phyloP scores from a whole-genome alignment of 1,140 invertebrate genomes.

The Pemphigus obesinymphae region DNA sequence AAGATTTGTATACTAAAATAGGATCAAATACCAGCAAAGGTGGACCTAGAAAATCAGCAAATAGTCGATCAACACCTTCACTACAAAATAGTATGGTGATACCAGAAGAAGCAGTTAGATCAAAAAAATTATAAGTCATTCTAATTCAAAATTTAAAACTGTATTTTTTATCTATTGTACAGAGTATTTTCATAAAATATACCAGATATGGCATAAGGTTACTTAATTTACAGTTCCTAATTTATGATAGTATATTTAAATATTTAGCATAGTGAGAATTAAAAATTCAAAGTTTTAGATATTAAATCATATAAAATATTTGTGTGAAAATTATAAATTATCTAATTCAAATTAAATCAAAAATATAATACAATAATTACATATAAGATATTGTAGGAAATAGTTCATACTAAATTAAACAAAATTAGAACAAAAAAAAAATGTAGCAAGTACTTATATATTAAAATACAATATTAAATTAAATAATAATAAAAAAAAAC shows the following conservation, averaged over 20 bases:
- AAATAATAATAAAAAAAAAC: not conserved
- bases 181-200: not conserved
- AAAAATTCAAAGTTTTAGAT: not conserved
- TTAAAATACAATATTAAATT: not conserved
- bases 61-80: not conserved
- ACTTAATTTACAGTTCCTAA: not conserved
- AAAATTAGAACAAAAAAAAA: slow-evolving; percentile 3
- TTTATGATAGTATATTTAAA: not conserved
- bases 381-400: not conserved
- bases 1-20: not conserved
- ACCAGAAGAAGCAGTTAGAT: slow-evolving; percentile 25
- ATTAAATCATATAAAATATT: not conserved
- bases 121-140: not conserved
- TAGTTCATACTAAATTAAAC: not conserved
- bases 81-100: slow-evolving; percentile 1
- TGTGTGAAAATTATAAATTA: not conserved
- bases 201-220: not conserved
- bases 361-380: slow-evolving; percentile 17
- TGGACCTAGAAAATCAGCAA: not conserved
- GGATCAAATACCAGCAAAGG: not conserved
- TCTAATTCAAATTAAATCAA: slow-evolving; percentile 1
- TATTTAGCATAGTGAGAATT: too few relatives aligned
- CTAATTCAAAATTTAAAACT: not conserved
- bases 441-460: not conserved
- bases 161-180: not conserved